Conservation (phyloP, 2,113 vertebrate genomes). For the Corythornis cristatus region DNA sequence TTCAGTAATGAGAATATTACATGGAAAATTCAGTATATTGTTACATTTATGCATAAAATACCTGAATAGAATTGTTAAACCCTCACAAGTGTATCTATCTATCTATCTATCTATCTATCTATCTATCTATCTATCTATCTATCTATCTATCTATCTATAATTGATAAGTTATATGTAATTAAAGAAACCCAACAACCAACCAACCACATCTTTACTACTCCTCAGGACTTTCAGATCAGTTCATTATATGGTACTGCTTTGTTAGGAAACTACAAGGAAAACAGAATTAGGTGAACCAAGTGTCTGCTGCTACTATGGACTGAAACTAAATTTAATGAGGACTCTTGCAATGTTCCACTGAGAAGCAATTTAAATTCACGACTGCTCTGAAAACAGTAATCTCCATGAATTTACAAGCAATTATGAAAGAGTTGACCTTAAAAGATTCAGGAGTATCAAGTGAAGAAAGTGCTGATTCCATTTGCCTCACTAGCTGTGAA, state of each 20-base stretch:
- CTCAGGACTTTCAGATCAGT: background rate
- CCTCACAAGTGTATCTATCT: background rate
- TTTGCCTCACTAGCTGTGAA: background rate
- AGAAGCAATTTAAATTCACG: background rate
- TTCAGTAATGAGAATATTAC: background rate
- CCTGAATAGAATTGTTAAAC: background rate
- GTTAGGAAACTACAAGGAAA: background rate
- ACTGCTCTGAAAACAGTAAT: background rate
- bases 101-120: too few relatives aligned
- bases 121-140: too few relatives aligned
- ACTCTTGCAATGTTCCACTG: background rate
- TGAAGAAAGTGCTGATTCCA: background rate
- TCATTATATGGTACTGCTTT: background rate
- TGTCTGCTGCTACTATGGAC: background rate
- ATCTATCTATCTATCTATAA: too few relatives aligned
- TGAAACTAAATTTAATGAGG: background rate
- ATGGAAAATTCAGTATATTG: background rate
- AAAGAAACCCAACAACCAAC: background rate
- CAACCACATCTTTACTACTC: background rate
- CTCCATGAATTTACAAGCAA: constrained; percentile 1
- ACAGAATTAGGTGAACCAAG: background rate
- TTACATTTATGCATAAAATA: background rate
- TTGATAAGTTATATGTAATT: background rate
- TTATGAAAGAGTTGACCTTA: constrained; percentile 12
- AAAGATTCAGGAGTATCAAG: background rate